Conservation (phyloP, 2,113 vertebrate species). For the Bothrops jararaca region DNA sequence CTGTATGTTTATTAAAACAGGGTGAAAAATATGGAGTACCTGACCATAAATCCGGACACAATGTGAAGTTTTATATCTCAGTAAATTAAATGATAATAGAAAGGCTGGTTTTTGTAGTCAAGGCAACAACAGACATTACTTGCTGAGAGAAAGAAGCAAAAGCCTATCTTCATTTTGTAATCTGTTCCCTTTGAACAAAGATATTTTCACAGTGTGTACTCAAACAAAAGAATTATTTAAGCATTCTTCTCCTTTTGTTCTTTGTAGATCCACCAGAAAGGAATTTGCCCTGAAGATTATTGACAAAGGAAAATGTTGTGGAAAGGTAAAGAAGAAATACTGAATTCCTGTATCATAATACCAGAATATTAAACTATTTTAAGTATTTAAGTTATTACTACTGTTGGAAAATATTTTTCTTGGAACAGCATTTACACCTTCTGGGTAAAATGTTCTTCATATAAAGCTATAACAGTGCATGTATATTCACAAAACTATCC, state of each 20-base stretch:
- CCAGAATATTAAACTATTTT: neutral
- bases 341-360: neutral
- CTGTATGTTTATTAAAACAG: constrained; percentile 1
- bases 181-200: neutral
- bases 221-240: constrained; percentile 14
- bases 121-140: constrained; percentile 49
- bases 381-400: neutral
- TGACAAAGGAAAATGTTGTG: constrained; percentile 94
- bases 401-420: neutral
- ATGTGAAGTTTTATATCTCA: constrained; percentile 32
- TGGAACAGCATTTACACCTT: neutral
- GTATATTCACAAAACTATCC: constrained; percentile 13
- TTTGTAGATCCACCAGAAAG: constrained; percentile 85
- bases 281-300: constrained; percentile 98
- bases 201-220: neutral
- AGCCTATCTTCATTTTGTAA: constrained; percentile 1
- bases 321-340: constrained; percentile 78
- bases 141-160: constrained; percentile 13
- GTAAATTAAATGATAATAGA: constrained; percentile 32
- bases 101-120: constrained; percentile 46
- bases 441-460: constrained; percentile 23
- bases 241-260: neutral
- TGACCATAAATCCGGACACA: neutral
- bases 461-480: constrained; percentile 21
- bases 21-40: neutral